Conservation (phyloP, 2,888 invertebrate genomes). For the Osedax fenrisi region DNA sequence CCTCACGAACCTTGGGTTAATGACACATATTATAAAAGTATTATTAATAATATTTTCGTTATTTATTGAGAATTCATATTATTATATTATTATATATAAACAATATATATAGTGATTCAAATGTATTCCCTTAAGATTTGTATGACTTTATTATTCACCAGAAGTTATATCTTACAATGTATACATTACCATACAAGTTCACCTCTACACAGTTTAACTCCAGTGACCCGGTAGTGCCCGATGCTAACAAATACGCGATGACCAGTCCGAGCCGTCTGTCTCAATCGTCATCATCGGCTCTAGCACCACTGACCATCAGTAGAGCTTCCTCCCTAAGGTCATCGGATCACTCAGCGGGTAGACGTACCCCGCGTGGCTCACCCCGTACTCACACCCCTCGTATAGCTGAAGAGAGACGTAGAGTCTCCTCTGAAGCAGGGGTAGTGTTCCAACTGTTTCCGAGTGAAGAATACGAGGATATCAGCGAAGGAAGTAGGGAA, state of each 20-base stretch:
- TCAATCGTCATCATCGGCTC: too few relatives aligned
- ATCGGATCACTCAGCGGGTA: background rate
- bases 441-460: too few relatives aligned
- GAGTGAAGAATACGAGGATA: background rate
- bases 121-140: too few relatives aligned
- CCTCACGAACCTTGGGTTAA: background rate
- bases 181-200: too few relatives aligned
- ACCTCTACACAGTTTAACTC: background rate
- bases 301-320: too few relatives aligned
- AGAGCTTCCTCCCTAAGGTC: background rate
- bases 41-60: too few relatives aligned
- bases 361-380: background rate
- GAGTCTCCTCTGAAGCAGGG: background rate
- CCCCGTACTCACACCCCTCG: background rate
- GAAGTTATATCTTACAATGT: too few relatives aligned
- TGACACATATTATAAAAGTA: too few relatives aligned
- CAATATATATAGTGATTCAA: too few relatives aligned
- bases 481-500: background rate
- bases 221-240: background rate
- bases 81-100: too few relatives aligned
- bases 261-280: background rate
- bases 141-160: too few relatives aligned
- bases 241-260: background rate
- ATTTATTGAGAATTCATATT: too few relatives aligned
- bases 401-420: background rate